Conservation (phyloP, 1,140 invertebrate genomes). For the Rhopalosiphum padi region DNA sequence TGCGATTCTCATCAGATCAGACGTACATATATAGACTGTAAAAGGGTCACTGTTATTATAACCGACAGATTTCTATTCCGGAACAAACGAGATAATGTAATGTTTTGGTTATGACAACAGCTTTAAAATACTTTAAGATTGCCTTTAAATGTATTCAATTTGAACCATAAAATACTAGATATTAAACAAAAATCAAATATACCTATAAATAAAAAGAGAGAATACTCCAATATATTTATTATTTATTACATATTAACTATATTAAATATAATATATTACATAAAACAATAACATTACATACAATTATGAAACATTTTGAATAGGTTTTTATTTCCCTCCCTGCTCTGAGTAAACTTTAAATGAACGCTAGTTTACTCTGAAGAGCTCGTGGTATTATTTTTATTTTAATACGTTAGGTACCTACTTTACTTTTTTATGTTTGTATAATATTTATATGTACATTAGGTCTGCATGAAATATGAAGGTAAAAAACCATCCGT, state of each 20-base stretch:
- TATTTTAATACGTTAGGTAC: neutral
- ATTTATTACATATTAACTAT: neutral
- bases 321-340: neutral
- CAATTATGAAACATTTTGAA: neutral
- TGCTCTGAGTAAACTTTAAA: neutral
- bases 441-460: constrained; percentile 42
- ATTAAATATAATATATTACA: neutral
- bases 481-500: constrained; percentile 36
- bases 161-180: neutral
- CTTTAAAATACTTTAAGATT: constrained; percentile 11
- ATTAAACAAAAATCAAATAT: neutral
- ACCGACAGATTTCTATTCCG: constrained; percentile 29
- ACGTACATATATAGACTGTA: neutral
- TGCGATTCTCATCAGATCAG: constrained; percentile 4
- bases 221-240: neutral
- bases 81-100: neutral
- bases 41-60: constrained; percentile 23
- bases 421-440: constrained; percentile 3
- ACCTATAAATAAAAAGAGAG: neutral
- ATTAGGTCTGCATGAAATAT: constrained; percentile 35
- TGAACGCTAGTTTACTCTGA: neutral
- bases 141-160: neutral
- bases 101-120: neutral
- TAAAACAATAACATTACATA: neutral
- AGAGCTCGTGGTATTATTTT: neutral